A percentile compares a stretch with the other conserved stretches of the same genome.
These are phyloP conservation scores for Chymomyza procnemis DNA, from an alignment of 2,888 invertebrate genomes.

Conservation along the genomic window DNA sequence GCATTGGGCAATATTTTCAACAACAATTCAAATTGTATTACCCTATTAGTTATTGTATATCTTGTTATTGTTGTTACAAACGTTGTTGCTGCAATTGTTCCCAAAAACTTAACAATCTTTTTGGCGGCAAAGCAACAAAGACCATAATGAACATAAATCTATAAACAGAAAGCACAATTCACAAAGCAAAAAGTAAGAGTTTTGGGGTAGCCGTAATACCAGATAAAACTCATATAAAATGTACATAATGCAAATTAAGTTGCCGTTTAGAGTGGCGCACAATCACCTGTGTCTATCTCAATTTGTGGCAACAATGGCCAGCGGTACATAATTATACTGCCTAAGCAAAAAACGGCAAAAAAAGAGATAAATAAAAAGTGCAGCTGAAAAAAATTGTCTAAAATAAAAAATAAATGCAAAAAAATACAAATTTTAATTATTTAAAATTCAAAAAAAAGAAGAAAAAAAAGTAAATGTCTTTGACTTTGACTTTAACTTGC, in stretches of 20 bases:
- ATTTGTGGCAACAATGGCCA: background rate
- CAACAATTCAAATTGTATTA: constrained; percentile 9
- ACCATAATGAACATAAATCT: constrained; percentile 13
- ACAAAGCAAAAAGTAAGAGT: constrained; percentile 11
- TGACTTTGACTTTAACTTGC: background rate
- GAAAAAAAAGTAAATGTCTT: background rate
- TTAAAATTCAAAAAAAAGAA: background rate
- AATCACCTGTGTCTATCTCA: background rate
- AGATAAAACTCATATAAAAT: background rate
- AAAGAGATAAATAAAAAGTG: background rate
- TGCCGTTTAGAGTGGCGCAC: background rate
- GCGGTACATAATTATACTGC: background rate
- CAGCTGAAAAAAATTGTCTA: no score
- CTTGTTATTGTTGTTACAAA: constrained; percentile 15
- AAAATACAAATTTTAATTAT: background rate
- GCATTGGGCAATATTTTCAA: constrained; percentile 23
- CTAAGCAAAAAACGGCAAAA: background rate
- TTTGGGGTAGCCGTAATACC: background rate
- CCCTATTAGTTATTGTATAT: background rate
- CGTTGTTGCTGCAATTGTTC: constrained; percentile 5
- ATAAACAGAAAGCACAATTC: constrained; percentile 16
- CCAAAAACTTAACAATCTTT: constrained; percentile 6
- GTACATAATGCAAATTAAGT: background rate
- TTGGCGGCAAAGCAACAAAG: constrained; percentile 29
- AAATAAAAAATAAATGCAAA: no score